Evolutionary conservation across 1,140 invertebrate genomes (phyloP).

Genomic region (Papilio xuthus): DNA sequence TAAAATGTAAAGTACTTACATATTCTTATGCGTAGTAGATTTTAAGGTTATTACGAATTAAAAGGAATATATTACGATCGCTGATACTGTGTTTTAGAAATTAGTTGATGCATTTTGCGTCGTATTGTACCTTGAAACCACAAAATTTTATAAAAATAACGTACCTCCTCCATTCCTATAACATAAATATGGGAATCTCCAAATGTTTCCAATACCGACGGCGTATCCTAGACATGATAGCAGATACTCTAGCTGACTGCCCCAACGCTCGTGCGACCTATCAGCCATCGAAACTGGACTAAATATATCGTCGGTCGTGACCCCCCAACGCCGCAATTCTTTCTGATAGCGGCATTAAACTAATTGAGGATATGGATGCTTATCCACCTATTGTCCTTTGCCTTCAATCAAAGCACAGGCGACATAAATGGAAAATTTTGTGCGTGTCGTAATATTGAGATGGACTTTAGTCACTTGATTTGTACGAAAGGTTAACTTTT

Average conservation of each 20-base stretch:
- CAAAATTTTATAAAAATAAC: slow-evolving; percentile 40
- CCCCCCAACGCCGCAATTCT: slow-evolving; percentile 39
- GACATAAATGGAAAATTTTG: background rate
- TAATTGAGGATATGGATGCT: slow-evolving; percentile 64
- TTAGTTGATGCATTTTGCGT: background rate
- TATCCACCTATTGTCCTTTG: slow-evolving; percentile 41
- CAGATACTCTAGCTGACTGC: slow-evolving; percentile 87
- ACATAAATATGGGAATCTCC: slow-evolving; percentile 88
- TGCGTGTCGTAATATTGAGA: background rate
- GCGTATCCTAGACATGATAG: slow-evolving; percentile 89
- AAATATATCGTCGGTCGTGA: slow-evolving; percentile 42
- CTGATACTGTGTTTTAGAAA: background rate
- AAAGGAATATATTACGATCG: no score
- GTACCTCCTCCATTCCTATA: slow-evolving; percentile 85
- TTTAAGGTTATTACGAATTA: no score
- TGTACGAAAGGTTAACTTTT: background rate
- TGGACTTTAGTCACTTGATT: background rate
- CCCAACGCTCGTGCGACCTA: slow-evolving; percentile 81
- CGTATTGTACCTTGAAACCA: background rate
- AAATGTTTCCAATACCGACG: slow-evolving; percentile 89
- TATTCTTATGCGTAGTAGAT: no score
- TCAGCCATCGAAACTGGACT: slow-evolving; percentile 60
- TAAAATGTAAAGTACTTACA: no score
- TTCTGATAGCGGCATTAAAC: slow-evolving; percentile 48
- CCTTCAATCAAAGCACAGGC: background rate